Percentiles rank a stretch among this genome's conserved stretches.
Conservation (phyloP, 2,113 vertebrate genomes). For the Balaeniceps rex region DNA sequence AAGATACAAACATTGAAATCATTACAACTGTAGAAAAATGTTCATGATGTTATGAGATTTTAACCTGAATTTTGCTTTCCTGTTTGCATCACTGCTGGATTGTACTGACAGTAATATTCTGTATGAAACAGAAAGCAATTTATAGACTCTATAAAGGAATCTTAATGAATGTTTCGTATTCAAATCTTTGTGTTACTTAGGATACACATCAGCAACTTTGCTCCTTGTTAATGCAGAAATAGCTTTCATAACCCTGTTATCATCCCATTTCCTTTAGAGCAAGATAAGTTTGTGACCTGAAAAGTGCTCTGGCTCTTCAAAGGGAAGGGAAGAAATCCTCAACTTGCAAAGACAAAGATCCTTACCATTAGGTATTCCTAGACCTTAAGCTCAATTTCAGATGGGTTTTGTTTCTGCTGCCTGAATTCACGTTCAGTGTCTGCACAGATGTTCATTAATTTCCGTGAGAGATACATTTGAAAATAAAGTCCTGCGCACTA, state of each 20-base stretch:
- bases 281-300: neutral
- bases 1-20: neutral
- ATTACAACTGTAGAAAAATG: neutral
- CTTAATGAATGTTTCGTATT: neutral
- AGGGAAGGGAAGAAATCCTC: neutral
- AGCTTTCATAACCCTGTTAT: neutral
- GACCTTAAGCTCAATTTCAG: neutral
- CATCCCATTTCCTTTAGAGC: neutral
- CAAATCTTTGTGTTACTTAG: neutral
- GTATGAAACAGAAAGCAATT: neutral
- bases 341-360: neutral
- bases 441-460: conserved; percentile 34
- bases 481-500: neutral
- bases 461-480: neutral
- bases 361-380: neutral
- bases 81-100: neutral
- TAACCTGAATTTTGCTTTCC: neutral
- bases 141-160: neutral
- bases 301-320: neutral
- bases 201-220: neutral
- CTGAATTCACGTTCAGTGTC: neutral
- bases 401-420: neutral
- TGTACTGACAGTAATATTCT: neutral
- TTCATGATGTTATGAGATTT: neutral
- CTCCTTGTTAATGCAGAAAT: neutral